Percentiles rank a stretch among this genome's conserved stretches.
Evolutionary conservation across 2,113 vertebrate genomes (phyloP).

Genomic region (Brachionichthys hirsutus): DNA sequence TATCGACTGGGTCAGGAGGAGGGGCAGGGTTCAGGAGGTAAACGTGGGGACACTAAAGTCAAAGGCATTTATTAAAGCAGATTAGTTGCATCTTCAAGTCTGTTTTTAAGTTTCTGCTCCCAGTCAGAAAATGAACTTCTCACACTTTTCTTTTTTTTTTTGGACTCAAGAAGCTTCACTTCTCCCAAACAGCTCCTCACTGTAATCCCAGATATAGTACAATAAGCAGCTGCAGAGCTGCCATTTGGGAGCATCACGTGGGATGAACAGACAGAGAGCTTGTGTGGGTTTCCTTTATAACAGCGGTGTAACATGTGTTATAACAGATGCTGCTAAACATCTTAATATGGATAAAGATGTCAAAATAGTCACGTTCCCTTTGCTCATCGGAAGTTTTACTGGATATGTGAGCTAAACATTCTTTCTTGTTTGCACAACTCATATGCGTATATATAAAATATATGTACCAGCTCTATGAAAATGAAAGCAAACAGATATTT

Average conservation of each 20-base stretch:
- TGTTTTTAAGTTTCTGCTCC: not conserved
- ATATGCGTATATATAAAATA: too few species aligned
- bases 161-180: not conserved
- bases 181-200: slow-evolving; percentile 14
- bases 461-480: too few species aligned
- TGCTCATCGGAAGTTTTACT: too few species aligned
- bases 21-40: not conserved
- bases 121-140: not conserved
- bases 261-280: slow-evolving; percentile 25
- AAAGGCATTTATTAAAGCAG: not conserved
- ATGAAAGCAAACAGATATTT: too few species aligned
- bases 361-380: too few species aligned
- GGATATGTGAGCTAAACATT: too few species aligned
- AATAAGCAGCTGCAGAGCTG: slow-evolving; percentile 48
- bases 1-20: not conserved
- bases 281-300: slow-evolving; percentile 28
- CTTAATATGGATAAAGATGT: not conserved
- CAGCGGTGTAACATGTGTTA: slow-evolving; percentile 11
- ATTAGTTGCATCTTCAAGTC: not conserved
- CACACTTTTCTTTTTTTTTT: too few species aligned
- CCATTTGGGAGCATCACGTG: slow-evolving; percentile 69
- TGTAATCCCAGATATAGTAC: slow-evolving; percentile 47
- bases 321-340: not conserved
- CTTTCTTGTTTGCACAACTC: too few species aligned
- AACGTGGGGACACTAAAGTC: slow-evolving; percentile 1